Conservation (phyloP, 2,888 invertebrate species). For the Lochmaea crataegi region DNA sequence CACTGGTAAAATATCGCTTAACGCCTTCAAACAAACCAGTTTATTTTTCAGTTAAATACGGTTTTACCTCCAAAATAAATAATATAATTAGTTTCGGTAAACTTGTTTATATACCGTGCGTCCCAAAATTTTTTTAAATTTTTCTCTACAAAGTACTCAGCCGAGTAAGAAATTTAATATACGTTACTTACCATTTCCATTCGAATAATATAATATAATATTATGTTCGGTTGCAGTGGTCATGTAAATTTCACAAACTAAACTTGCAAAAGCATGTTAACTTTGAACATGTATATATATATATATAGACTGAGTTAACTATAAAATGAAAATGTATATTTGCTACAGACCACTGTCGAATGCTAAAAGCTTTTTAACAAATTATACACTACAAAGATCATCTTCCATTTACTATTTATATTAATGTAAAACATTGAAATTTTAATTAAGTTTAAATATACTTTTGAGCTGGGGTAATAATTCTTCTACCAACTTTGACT, state of each 20-base stretch:
- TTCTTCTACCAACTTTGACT: no score
- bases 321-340: slow-evolving; percentile 1
- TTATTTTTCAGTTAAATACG: not conserved
- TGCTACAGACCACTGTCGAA: not conserved
- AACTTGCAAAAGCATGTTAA: not conserved
- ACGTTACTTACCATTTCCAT: not conserved
- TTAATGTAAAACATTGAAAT: no score
- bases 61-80: not conserved
- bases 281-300: no score
- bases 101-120: not conserved
- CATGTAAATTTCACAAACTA: slow-evolving; percentile 5
- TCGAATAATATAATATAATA: no score
- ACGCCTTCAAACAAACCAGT: slow-evolving; percentile 9
- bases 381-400: no score
- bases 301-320: not conserved
- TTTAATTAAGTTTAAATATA: no score
- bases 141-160: no score
- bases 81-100: not conserved
- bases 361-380: not conserved
- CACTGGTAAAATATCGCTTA: slow-evolving; percentile 9
- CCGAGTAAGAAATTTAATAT: slow-evolving; percentile 8
- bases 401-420: no score
- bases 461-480: no score
- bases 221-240: not conserved
- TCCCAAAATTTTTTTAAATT: no score